Conservation (phyloP, 1,140 invertebrate genomes). For the honey bee (Apis mellifera) region Amel_HAv3.1 CM009939.2:9664001-9664500, state of each 20-base stretch:
- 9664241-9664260: slow-evolving; percentile 62
- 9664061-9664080: slow-evolving; percentile 39
- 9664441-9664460: no score
- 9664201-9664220: slow-evolving; percentile 57
- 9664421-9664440: no score
- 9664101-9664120: slow-evolving; percentile 38
- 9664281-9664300: slow-evolving; percentile 25
- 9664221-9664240: slow-evolving; percentile 47
- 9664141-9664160: slow-evolving; percentile 58
- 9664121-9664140: slow-evolving; percentile 29
- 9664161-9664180: slow-evolving; percentile 54
- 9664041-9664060: neutral
- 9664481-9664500: no score
- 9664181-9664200: slow-evolving; percentile 60
- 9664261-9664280: slow-evolving; percentile 42
- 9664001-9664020: no score
- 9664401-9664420: no score
- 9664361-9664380: neutral
- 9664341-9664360: neutral
- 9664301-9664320: slow-evolving; percentile 58
- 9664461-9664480: no score
- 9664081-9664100: slow-evolving; percentile 41
- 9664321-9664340: neutral
- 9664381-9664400: slow-evolving; percentile 19
- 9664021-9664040: neutral